These are phyloP conservation scores for Parnassius mnemosyne DNA, from an alignment of 2,888 invertebrate species.

Conservation along the genomic window DNA sequence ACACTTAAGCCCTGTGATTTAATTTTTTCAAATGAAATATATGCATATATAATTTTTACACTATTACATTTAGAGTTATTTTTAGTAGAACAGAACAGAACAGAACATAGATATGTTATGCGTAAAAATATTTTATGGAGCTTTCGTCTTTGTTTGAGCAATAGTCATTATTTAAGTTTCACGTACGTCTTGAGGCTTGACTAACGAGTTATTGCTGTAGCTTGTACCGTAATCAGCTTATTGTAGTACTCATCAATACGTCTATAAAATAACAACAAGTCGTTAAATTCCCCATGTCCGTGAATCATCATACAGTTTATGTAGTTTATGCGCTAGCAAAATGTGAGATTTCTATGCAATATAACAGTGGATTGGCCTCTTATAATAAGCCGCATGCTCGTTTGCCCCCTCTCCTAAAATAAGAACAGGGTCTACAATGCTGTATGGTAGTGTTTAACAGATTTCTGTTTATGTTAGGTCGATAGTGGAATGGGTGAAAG, in stretches of 20 bases:
- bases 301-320: conserved; percentile 43
- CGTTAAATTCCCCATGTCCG: conserved; percentile 53
- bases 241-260: conserved; percentile 54
- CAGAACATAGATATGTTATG: not conserved
- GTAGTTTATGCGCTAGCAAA: conserved; percentile 8
- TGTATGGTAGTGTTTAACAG: too few relatives aligned
- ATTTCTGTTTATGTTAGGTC: too few relatives aligned
- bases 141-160: conserved; percentile 10
- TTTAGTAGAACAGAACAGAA: too few relatives aligned
- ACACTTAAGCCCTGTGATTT: too few relatives aligned
- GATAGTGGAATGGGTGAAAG: too few relatives aligned
- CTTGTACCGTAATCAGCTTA: conserved; percentile 42
- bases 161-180: conserved; percentile 25
- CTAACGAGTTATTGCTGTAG: conserved; percentile 53
- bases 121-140: conserved; percentile 18
- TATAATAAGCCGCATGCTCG: too few relatives aligned
- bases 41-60: too few relatives aligned
- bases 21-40: too few relatives aligned
- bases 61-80: too few relatives aligned
- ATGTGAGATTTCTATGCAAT: conserved; percentile 10
- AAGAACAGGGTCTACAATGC: too few relatives aligned
- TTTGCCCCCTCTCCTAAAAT: too few relatives aligned
- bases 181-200: conserved; percentile 37
- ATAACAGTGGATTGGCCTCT: conserved; percentile 27
- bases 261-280: conserved; percentile 53